Conservation (phyloP, 2,797 vertebrate genomes). For the Characodon lateralis region DNA sequence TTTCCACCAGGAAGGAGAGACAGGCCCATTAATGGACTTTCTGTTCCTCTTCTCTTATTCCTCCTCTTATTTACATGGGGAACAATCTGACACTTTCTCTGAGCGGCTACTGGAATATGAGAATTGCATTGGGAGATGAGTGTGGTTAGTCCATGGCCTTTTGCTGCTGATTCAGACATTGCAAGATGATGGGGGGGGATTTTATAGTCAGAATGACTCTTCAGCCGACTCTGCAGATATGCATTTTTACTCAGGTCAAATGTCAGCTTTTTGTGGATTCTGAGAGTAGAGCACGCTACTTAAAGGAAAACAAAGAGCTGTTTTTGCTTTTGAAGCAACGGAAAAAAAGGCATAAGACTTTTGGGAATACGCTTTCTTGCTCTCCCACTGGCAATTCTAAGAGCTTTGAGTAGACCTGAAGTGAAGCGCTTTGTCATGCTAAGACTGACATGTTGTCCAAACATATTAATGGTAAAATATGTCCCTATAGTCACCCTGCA, state of each 20-base stretch:
- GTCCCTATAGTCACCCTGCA: conserved; percentile 29
- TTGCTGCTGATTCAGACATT: conserved; percentile 68
- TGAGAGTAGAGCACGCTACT: conserved; percentile 31
- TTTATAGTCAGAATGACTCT: conserved; percentile 55
- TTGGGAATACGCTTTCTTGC: conserved; percentile 26
- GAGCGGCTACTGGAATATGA: conserved; percentile 61
- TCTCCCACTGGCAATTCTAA: conserved; percentile 23
- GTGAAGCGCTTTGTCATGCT: conserved; percentile 47
- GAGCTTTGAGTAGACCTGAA: conserved; percentile 30
- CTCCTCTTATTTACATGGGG: conserved; percentile 55
- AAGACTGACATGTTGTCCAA: conserved; percentile 56
- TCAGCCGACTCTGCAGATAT: conserved; percentile 52
- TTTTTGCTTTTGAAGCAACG: conserved; percentile 20
- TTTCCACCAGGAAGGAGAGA: conserved; percentile 46
- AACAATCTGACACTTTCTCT: conserved; percentile 71
- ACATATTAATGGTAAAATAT: conserved; percentile 54
- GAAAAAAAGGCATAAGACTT: conserved; percentile 44
- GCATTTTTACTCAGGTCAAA: conserved; percentile 68
- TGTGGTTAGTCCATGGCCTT: conserved; percentile 64
- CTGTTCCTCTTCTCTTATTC: conserved; percentile 32
- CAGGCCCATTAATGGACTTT: conserved; percentile 30
- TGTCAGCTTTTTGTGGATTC: conserved; percentile 45
- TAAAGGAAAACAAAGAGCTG: conserved; percentile 21
- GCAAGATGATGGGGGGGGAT: conserved; percentile 46
- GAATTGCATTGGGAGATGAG: conserved; percentile 56